Evolutionary conservation across 2,888 invertebrate species (phyloP).

Genomic region (Hybos culiciformis): DNA sequence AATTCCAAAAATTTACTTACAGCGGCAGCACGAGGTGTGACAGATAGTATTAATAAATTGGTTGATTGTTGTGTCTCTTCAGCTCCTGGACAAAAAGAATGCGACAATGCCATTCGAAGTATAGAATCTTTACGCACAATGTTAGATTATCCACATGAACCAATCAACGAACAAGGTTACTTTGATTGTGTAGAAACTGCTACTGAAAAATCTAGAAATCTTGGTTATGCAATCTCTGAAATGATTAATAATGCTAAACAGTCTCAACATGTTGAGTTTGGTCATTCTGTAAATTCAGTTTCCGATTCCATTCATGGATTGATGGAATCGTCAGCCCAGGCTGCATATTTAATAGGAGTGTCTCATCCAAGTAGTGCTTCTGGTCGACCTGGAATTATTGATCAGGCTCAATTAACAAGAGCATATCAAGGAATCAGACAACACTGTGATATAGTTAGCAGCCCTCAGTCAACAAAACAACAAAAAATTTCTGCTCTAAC

Average conservation of each 20-base stretch:
- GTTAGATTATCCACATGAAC: slow-evolving; percentile 74
- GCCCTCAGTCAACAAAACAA: slow-evolving; percentile 59
- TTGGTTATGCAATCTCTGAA: slow-evolving; percentile 86
- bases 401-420: slow-evolving; percentile 74
- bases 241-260: slow-evolving; percentile 86
- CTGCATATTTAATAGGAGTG: slow-evolving; percentile 87
- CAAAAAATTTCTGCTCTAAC: slow-evolving; percentile 85
- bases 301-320: slow-evolving; percentile 81
- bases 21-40: slow-evolving; percentile 77
- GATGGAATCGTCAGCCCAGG: slow-evolving; percentile 87
- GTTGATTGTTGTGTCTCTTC: slow-evolving; percentile 61
- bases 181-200: slow-evolving; percentile 87
- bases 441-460: slow-evolving; percentile 68
- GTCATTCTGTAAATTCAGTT: slow-evolving; percentile 67
- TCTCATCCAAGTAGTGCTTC: slow-evolving; percentile 82
- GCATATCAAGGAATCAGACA: slow-evolving; percentile 82
- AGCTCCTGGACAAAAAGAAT: slow-evolving; percentile 92
- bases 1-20: slow-evolving; percentile 82
- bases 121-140: slow-evolving; percentile 75
- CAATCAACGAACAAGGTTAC: slow-evolving; percentile 77
- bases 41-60: slow-evolving; percentile 82
- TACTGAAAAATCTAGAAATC: slow-evolving; percentile 71
- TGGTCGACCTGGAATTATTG: slow-evolving; percentile 77
- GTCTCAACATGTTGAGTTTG: slow-evolving; percentile 73
- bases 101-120: slow-evolving; percentile 86